Conservation (phyloP, 2,888 invertebrate genomes). For the Mythimna lalbum region DNA sequence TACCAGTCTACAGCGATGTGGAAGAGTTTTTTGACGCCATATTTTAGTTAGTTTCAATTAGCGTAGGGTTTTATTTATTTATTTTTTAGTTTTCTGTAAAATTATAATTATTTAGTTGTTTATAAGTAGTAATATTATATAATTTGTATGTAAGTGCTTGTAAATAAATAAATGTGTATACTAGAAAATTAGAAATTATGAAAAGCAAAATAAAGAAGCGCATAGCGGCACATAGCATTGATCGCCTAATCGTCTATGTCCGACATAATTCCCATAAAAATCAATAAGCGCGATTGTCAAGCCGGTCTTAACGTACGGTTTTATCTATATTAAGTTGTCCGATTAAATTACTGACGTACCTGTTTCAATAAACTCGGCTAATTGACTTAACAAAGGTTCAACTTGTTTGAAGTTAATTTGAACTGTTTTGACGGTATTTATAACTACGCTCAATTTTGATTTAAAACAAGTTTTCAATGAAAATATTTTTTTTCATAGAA, state of each 20-base stretch:
- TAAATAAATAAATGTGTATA: too few species aligned
- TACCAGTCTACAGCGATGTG: too few species aligned
- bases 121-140: too few species aligned
- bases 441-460: neutral
- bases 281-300: slow-evolving; percentile 32
- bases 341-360: slow-evolving; percentile 4
- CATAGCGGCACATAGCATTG: neutral
- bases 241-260: neutral
- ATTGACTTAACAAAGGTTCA: neutral
- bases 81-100: too few species aligned
- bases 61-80: too few species aligned
- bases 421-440: neutral
- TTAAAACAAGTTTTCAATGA: neutral
- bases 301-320: neutral
- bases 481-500: too few species aligned
- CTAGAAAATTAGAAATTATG: too few species aligned
- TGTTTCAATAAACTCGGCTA: slow-evolving; percentile 8
- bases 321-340: slow-evolving; percentile 23
- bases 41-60: too few species aligned
- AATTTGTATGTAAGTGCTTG: too few species aligned
- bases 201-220: slow-evolving; percentile 1
- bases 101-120: too few species aligned
- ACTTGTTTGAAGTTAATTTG: slow-evolving; percentile 9
- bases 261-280: slow-evolving; percentile 31
- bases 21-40: too few species aligned